phyloP scores from a whole-genome alignment of 2,113 vertebrate species.

The Bubo bubo region DNA sequence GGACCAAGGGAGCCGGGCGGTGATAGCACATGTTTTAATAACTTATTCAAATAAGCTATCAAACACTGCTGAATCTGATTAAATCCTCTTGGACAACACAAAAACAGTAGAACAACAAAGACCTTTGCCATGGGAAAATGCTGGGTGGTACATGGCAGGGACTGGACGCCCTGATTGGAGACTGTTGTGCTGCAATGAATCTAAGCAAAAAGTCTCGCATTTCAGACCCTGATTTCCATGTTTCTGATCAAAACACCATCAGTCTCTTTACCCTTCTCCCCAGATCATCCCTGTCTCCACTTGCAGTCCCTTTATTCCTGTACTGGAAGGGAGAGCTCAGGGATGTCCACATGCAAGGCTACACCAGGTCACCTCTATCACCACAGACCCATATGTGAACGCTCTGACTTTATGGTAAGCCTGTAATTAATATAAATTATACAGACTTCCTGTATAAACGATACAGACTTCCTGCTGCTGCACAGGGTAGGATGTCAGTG shows the following conservation, averaged over 20 bases:
- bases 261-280: neutral
- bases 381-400: neutral
- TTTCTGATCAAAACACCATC: neutral
- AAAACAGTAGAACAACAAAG: neutral
- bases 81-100: neutral
- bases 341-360: neutral
- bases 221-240: neutral
- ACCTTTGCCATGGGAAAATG: neutral
- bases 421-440: neutral
- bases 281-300: too few relatives aligned
- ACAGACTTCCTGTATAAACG: neutral
- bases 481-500: too few relatives aligned
- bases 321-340: neutral
- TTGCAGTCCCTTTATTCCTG: neutral
- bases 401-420: neutral
- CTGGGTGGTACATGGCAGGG: fast-evolving
- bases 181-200: neutral
- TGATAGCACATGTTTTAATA: neutral
- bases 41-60: neutral
- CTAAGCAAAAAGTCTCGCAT: neutral
- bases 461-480: neutral
- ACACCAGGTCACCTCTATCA: neutral
- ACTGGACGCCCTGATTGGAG: too few relatives aligned
- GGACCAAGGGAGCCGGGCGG: neutral
- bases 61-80: neutral